Evolutionary conservation across 2,113 vertebrate species (phyloP), one percentile per base, ranked within the genome.

Genomic region (Amphilophus citrinellus): DNA sequence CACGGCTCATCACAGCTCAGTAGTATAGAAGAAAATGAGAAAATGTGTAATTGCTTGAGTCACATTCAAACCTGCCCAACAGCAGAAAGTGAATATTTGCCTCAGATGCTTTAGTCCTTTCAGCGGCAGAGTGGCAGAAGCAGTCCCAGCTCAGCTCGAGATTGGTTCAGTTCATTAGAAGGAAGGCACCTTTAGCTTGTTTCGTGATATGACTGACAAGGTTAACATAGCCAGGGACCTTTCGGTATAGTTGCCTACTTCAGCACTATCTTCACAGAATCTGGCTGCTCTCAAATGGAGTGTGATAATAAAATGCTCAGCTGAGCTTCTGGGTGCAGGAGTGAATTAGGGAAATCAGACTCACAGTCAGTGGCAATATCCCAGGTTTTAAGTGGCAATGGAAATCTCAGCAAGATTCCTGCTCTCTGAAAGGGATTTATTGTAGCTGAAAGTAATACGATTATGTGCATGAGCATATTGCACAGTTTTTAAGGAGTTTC

Each of bases 331-430:
- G 84, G 86, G 82, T 88, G 81, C 88, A 79, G 76, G 79, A 91
- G 87, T 90, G 87, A 94, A 93, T 92, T 94, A 94, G 89, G 92
- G 87, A 91, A 93, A 92, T 94, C 84, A 88, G 87, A 89, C 79
- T 86, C 88, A 15, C 85, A 92, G 90, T 94, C 91, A 73, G 81
- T 53, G 73, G 91, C 91, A 91, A 91, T 94, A 94, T 92, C 82
- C 66, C 88, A 91, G 85, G 66, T 90, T 92, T 93, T 92, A 91
- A 95, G 88, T 90, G 89, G 89, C 84, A 77, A 80, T 68, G 87
- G 86, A 89, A 93, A 93, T 90, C 89, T 92, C 88, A 76, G 84
- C 77, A 76, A 92, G 84, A 93, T 91, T 79, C 63, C 84, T 83
- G 8, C 44, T 87, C 76, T 89, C 42, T 87, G 75, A 90, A 87